These are phyloP conservation scores for Pempheris klunzingeri DNA, from an alignment of 2,797 vertebrate species.

Conservation along the genomic window DNA sequence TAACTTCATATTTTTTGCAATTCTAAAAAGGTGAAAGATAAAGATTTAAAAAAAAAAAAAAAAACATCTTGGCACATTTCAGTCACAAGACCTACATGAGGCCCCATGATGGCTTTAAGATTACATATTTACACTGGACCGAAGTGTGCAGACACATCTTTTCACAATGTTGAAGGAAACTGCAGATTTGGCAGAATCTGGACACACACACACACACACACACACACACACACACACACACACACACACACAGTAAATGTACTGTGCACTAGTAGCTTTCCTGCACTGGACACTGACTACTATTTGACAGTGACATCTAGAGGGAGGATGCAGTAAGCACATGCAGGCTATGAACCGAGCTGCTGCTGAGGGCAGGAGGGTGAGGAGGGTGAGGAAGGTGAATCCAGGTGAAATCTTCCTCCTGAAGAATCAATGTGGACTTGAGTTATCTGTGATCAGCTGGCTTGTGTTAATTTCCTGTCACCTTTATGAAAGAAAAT, in stretches of 20 bases:
- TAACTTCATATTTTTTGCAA: background rate
- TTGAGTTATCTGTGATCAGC: no score
- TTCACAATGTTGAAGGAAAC: background rate
- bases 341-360: background rate
- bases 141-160: background rate
- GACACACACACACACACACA: background rate
- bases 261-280: background rate
- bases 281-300: background rate
- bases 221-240: background rate
- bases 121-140: background rate
- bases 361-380: no score
- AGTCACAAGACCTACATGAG: no score
- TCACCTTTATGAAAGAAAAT: background rate
- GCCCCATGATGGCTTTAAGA: background rate
- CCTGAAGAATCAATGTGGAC: background rate
- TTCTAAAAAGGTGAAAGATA: background rate
- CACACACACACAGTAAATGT: background rate
- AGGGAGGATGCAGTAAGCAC: background rate
- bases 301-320: conserved; percentile 37
- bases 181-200: background rate
- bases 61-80: no score
- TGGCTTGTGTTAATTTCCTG: background rate
- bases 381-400: no score
- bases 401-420: background rate
- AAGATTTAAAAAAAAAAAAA: no score